These are phyloP conservation scores for Gandaritis pyraliata DNA, from an alignment of 2,888 invertebrate genomes.

Conservation along the genomic window DNA sequence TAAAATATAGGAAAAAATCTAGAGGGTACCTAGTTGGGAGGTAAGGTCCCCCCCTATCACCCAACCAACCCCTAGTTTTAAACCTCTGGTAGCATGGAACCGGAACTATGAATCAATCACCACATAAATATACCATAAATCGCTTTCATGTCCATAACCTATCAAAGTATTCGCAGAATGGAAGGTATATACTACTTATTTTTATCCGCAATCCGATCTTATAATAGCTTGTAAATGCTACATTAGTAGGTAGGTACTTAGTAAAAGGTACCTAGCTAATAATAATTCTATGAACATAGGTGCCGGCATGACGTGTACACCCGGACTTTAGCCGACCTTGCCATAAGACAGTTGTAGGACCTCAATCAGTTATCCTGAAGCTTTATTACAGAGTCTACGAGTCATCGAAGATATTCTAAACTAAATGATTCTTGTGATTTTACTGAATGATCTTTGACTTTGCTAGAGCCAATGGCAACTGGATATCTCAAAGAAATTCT, in stretches of 20 bases:
- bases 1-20: not conserved
- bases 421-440: no score
- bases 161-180: not conserved
- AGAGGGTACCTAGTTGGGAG: no score
- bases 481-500: no score
- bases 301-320: not conserved
- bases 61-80: no score
- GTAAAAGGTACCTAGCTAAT: not conserved
- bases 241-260: not conserved
- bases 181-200: not conserved
- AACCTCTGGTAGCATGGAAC: not conserved
- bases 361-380: no score
- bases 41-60: no score
- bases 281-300: not conserved
- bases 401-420: no score
- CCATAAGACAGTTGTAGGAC: not conserved
- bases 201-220: conserved; percentile 8
- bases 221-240: not conserved
- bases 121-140: not conserved
- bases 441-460: no score
- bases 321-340: conserved; percentile 3
- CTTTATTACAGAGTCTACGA: no score
- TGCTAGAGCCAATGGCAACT: no score
- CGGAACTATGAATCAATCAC: not conserved
- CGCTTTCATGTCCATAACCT: not conserved